Base-by-base conservation (phyloP, 2,888 invertebrate genomes). In the Platypus cylindrus region DNA sequence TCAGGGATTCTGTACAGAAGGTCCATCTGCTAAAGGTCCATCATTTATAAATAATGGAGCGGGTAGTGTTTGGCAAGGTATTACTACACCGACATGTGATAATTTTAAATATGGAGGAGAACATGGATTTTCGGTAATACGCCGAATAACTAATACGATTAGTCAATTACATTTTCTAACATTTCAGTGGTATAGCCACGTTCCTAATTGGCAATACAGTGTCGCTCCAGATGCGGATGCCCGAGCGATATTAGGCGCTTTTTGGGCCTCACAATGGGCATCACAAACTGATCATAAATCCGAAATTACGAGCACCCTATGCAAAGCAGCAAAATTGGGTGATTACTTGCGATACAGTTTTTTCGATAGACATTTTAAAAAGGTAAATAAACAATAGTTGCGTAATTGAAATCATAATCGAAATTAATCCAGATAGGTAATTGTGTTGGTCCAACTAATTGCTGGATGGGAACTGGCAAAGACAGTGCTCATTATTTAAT, bases 361-460 rank as follows among this genome's bases (percentile, higher is more conserved):
- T 5, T 49, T 48, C 40, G 48, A 49, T 31, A 47, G 45, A 39
- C 47, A 48, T 30, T 49, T 49, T 39, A 48, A 48, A 34, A 40
- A 34, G 31, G 42, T 49, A 30, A 44, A 40, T 30, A 3, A n/a
- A 11, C 12, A 20, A 20, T 20, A 20, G 9, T 20, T 20, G 20
- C 9, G 7, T 20, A 7, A 20, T 7, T 20, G 9, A 20, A 20
- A 20, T 20, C 20, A 20, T 7, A 20, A 20, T 20, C 5, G 9
- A 20, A 7, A 7, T 20, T 5, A 20, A 3, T 28, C 13, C 26
- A 38, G 35, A 41, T 48, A 23, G 48, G 48, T 24, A 42, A 47
- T 34, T 48, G 48, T 15, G 33, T 48, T 34, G 47, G 47, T 5
- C 24, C 33, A 8, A 26, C 30, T n/a, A 20, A 22, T 2, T 49